A percentile compares a stretch with the other conserved stretches of the same genome.
phyloP scores from a whole-genome alignment of 64 coral and sea anemone genomes.

The Actinia tenebrosa region DNA sequence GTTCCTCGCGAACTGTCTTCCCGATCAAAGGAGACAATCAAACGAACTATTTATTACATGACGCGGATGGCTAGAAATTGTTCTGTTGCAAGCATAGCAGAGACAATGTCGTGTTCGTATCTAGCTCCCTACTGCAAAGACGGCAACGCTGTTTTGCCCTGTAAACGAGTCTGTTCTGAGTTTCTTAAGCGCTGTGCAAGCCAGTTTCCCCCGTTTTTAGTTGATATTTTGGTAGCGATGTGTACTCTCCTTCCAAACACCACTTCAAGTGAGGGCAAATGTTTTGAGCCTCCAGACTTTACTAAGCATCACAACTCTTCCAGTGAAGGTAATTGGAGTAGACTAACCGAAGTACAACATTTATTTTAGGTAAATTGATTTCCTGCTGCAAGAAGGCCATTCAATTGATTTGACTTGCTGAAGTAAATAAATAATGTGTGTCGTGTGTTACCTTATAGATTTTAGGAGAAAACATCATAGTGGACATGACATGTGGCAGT shows the following conservation, averaged over 20 bases:
- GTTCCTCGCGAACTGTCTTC: background rate
- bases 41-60: background rate
- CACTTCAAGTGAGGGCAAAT: background rate
- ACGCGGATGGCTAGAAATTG: background rate
- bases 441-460: too few relatives aligned
- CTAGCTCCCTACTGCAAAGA: slow-evolving; percentile 8
- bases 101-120: slow-evolving; percentile 12
- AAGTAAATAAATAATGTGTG: too few relatives aligned
- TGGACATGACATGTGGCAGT: too few relatives aligned
- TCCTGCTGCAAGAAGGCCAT: too few relatives aligned
- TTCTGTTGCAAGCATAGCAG: background rate
- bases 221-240: background rate
- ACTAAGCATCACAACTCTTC: background rate
- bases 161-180: slow-evolving; percentile 26
- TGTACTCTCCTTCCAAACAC: background rate
- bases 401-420: too few relatives aligned
- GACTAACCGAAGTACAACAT: too few relatives aligned
- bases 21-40: background rate
- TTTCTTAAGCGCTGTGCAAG: slow-evolving; percentile 5
- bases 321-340: background rate
- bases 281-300: slow-evolving; percentile 18
- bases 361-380: too few relatives aligned
- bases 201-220: background rate
- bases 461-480: too few relatives aligned
- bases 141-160: background rate